Percentiles rank a stretch among this genome's conserved stretches.
These are phyloP conservation scores for Oryzias melastigma DNA, from an alignment of 2,113 vertebrate genomes.

Conservation along the genomic window DNA sequence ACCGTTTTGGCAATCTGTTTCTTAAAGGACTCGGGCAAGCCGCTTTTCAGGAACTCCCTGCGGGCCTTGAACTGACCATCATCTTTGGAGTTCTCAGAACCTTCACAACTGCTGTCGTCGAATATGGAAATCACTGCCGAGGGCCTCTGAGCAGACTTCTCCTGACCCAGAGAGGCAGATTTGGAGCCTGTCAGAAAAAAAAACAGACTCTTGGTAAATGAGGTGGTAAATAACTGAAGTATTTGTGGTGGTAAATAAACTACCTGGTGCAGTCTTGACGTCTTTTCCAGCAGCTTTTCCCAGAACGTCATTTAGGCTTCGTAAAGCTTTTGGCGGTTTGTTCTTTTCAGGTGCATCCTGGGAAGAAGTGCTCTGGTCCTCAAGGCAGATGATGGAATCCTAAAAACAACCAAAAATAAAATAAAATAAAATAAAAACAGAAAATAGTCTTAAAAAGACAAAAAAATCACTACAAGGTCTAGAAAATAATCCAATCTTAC, in stretches of 20 bases:
- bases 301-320: constrained; percentile 89
- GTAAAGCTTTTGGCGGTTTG: constrained; percentile 77
- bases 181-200: constrained; percentile 62
- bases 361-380: constrained; percentile 37
- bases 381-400: constrained; percentile 80
- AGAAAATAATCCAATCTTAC: too few relatives aligned
- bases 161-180: constrained; percentile 58
- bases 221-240: neutral
- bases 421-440: too few relatives aligned
- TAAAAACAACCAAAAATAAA: constrained; percentile 48
- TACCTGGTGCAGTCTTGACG: constrained; percentile 77
- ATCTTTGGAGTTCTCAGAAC: constrained; percentile 86
- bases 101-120: constrained; percentile 86
- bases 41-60: constrained; percentile 92
- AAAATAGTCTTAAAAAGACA: neutral
- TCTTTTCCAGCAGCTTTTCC: constrained; percentile 80
- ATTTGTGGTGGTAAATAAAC: neutral
- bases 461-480: neutral
- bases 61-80: constrained; percentile 86
- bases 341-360: constrained; percentile 43
- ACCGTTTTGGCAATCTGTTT: constrained; percentile 87
- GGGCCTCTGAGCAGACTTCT: constrained; percentile 70
- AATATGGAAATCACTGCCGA: constrained; percentile 76
- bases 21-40: constrained; percentile 90
- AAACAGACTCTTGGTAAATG: neutral